These are phyloP conservation scores for Campoletis sonorensis DNA, from an alignment of 1,140 invertebrate species.

Conservation along the genomic window DNA sequence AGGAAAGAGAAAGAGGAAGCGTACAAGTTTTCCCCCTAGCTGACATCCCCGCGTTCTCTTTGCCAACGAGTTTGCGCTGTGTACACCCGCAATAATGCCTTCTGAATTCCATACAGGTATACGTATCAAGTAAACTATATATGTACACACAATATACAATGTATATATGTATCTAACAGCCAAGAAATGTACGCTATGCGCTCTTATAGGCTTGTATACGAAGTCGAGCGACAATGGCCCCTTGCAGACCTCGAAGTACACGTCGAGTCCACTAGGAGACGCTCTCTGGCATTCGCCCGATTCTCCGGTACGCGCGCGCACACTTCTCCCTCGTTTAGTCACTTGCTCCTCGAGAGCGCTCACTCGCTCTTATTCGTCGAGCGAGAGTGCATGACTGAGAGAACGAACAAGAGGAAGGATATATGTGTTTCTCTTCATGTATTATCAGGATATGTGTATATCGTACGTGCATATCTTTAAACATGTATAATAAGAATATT, in stretches of 20 bases:
- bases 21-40: slow-evolving; percentile 32
- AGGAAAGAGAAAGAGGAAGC: slow-evolving; percentile 46
- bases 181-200: slow-evolving; percentile 25
- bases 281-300: neutral
- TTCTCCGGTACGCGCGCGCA: neutral
- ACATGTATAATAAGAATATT: too few species aligned
- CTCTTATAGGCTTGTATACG: slow-evolving; percentile 7
- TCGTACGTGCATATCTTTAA: too few species aligned
- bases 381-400: slow-evolving; percentile 16
- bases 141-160: neutral
- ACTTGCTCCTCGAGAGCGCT: slow-evolving; percentile 12
- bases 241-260: neutral
- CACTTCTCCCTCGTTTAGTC: slow-evolving; percentile 12
- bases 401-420: neutral
- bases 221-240: slow-evolving; percentile 17
- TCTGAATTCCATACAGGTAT: slow-evolving; percentile 33
- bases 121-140: slow-evolving; percentile 1
- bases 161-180: slow-evolving; percentile 9
- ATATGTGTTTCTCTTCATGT: too few species aligned
- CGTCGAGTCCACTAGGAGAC: neutral
- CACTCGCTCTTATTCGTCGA: slow-evolving; percentile 15
- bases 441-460: too few species aligned
- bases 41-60: slow-evolving; percentile 25
- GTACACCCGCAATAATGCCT: slow-evolving; percentile 32
- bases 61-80: neutral